Percentiles rank a stretch among this genome's conserved stretches.
Conservation (phyloP, 2,797 vertebrate species). For the Lagodon rhomboides region DNA sequence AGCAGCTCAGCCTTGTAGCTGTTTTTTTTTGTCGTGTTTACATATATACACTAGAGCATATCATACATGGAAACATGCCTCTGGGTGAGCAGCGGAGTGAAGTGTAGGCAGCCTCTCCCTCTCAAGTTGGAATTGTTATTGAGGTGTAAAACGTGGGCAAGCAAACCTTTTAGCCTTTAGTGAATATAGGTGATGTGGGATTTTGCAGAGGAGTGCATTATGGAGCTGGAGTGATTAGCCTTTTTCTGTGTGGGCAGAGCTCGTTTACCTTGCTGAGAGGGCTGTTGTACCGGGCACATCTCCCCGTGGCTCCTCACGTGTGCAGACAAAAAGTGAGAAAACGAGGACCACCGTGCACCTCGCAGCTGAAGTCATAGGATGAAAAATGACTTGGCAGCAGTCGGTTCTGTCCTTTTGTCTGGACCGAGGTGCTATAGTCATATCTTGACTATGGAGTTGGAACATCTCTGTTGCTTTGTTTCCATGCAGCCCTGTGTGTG, state of each 20-base stretch:
- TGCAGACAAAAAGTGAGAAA: conserved; percentile 59
- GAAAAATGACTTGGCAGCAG: conserved; percentile 42
- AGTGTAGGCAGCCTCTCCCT: conserved; percentile 69
- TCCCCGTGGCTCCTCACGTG: conserved; percentile 56
- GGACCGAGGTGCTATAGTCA: neutral
- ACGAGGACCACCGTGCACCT: conserved; percentile 33
- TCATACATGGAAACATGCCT: conserved; percentile 52
- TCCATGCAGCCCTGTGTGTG: too few species aligned
- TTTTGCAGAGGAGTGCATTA: conserved; percentile 80
- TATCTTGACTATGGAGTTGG: neutral
- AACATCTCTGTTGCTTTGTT: too few species aligned
- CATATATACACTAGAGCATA: conserved; percentile 25
- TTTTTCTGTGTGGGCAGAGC: conserved; percentile 81
- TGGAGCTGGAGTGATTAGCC: conserved; percentile 73
- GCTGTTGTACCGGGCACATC: conserved; percentile 61
- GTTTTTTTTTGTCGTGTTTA: conserved; percentile 54
- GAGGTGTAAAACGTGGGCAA: conserved; percentile 76
- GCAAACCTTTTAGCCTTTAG: conserved; percentile 80
- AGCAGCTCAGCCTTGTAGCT: conserved; percentile 35
- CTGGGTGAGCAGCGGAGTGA: conserved; percentile 18
- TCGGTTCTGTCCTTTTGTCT: conserved; percentile 10
- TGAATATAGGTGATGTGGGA: conserved; percentile 80
- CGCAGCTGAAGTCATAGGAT: conserved; percentile 30
- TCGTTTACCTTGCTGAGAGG: conserved; percentile 74
- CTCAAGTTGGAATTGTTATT: conserved; percentile 65